A percentile compares a stretch with the other conserved stretches of the same genome.
phyloP scores from a whole-genome alignment of 1,140 invertebrate species.

The Drosophila neocordata region DNA sequence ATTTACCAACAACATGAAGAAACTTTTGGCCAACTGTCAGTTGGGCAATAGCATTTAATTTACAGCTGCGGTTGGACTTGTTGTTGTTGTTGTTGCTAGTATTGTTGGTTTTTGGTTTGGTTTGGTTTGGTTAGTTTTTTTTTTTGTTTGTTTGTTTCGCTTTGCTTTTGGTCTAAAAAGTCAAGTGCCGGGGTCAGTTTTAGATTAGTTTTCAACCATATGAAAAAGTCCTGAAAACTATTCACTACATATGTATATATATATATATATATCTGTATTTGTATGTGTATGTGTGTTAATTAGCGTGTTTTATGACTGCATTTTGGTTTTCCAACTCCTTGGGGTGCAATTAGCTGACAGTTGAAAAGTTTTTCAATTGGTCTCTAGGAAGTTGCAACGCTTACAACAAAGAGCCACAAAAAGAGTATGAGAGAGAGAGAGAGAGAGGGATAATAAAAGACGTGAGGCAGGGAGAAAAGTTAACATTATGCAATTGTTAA shows the following conservation, averaged over 20 bases:
- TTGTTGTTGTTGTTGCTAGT: constrained; percentile 7
- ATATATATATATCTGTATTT: constrained; percentile 11
- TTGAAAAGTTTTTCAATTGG: constrained; percentile 67
- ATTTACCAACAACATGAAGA: constrained; percentile 1
- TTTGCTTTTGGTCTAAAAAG: constrained; percentile 37
- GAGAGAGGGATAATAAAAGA: too few species aligned
- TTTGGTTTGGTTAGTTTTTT: too few species aligned
- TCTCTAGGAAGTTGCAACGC: constrained; percentile 43
- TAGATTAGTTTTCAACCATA: constrained; percentile 70
- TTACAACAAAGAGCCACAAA: constrained; percentile 4
- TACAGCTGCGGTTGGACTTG: constrained; percentile 65
- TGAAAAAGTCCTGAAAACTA: constrained; percentile 37
- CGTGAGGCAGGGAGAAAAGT: neutral
- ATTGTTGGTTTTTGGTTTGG: too few species aligned
- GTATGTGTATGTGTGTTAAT: constrained; percentile 52
- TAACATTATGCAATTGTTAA: neutral
- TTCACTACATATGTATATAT: neutral
- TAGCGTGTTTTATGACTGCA: constrained; percentile 74
- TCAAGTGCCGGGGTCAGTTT: constrained; percentile 71
- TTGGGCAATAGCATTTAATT: constrained; percentile 64
- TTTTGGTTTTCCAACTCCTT: constrained; percentile 56
- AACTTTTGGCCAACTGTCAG: constrained; percentile 69
- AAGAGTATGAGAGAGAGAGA: neutral
- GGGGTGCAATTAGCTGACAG: constrained; percentile 67
- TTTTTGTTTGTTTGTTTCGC: constrained; percentile 12